Conservation (phyloP, 2,888 invertebrate genomes). For the Mamestra brassicae region DNA sequence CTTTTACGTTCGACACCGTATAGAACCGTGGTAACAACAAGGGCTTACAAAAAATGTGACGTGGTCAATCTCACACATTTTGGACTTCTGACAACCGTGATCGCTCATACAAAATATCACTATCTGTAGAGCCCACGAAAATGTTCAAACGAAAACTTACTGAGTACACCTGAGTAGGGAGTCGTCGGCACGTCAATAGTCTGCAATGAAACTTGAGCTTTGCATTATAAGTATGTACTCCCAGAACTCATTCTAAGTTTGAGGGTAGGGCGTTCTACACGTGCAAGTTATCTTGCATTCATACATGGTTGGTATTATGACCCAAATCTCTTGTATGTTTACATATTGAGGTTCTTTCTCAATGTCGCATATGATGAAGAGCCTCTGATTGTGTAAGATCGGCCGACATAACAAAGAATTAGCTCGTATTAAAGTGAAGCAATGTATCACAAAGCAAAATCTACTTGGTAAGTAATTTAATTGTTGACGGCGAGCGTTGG, state of each 20-base stretch:
- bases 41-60: too few species aligned
- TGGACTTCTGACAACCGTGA: too few species aligned
- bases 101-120: background rate
- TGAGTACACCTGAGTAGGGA: background rate
- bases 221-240: conserved; percentile 8
- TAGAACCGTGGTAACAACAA: too few species aligned
- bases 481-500: too few species aligned
- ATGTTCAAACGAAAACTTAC: background rate
- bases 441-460: too few species aligned
- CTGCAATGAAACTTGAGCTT: conserved; percentile 14
- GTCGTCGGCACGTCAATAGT: background rate
- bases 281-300: background rate
- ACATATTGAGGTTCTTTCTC: background rate
- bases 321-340: background rate
- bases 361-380: background rate
- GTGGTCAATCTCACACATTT: too few species aligned
- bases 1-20: too few species aligned
- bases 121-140: background rate
- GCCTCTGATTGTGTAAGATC: too few species aligned
- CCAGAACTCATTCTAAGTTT: conserved; percentile 28
- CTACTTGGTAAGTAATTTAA: too few species aligned
- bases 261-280: background rate
- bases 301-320: background rate
- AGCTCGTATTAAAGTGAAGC: too few species aligned
- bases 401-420: too few species aligned